Conservation (phyloP, 2,797 vertebrate genomes). For the Anableps anableps region DNA sequence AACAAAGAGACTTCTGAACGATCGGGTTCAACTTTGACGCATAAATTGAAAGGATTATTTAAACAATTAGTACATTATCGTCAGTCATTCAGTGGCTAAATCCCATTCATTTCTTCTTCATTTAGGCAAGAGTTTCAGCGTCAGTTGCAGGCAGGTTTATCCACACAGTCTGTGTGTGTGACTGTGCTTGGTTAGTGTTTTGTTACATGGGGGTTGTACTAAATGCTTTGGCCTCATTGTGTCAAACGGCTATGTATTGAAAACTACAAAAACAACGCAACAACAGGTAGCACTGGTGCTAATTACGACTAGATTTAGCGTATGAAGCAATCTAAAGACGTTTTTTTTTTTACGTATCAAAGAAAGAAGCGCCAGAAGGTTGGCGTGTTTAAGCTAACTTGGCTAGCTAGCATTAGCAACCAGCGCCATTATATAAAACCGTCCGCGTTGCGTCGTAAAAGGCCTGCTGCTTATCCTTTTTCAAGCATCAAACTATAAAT, state of each 20-base stretch:
- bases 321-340: not conserved
- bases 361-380: not conserved
- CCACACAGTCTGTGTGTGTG: not conserved
- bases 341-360: not conserved
- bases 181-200: not conserved
- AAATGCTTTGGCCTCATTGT: not conserved
- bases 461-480: conserved; percentile 24
- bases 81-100: not conserved
- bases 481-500: fast-evolving
- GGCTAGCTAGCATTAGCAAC: conserved; percentile 18
- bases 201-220: not conserved
- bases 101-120: not conserved
- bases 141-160: not conserved
- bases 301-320: no score
- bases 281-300: no score
- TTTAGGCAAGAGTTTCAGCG: not conserved
- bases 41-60: not conserved
- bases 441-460: conserved; percentile 64
- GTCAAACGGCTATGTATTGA: not conserved
- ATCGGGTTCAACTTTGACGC: not conserved
- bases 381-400: not conserved
- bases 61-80: not conserved
- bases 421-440: conserved; percentile 78
- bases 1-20: not conserved
- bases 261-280: not conserved